A percentile compares a stretch with the other conserved stretches of the same genome.
phyloP scores from a whole-genome alignment of 2,113 vertebrate species.

The Acinonyx jubatus region DNA sequence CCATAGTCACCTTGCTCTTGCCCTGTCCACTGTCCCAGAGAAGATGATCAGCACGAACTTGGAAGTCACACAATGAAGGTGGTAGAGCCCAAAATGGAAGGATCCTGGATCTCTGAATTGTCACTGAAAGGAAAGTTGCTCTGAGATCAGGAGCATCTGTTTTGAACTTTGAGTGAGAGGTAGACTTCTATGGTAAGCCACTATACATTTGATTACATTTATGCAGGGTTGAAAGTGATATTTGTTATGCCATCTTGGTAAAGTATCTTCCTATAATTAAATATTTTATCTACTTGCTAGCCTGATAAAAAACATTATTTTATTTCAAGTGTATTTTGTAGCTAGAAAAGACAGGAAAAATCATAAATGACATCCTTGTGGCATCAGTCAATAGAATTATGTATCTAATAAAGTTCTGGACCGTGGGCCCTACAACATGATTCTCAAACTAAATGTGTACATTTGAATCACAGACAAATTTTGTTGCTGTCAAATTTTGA shows the following conservation, averaged over 20 bases:
- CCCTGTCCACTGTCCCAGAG: background rate
- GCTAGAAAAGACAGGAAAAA: background rate
- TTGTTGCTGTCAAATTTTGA: background rate
- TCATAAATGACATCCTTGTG: background rate
- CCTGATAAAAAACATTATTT: background rate
- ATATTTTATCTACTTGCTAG: background rate
- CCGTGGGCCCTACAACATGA: background rate
- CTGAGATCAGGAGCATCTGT: background rate
- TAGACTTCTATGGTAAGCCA: background rate
- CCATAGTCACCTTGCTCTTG: background rate
- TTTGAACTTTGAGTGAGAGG: background rate
- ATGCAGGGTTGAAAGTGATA: background rate
- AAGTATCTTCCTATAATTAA: background rate
- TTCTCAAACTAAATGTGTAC: background rate
- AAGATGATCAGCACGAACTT: background rate
- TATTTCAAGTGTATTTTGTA: slow-evolving; percentile 17
- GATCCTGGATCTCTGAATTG: background rate
- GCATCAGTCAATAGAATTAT: background rate
- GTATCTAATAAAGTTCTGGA: background rate
- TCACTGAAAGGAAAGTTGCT: background rate
- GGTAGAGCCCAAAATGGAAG: background rate
- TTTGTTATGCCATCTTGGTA: background rate
- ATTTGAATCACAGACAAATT: background rate
- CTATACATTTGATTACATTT: background rate
- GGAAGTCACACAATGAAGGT: background rate